These are phyloP conservation scores for Naja naja DNA, from an alignment of 2,113 vertebrate species.

Conservation along the genomic window DNA sequence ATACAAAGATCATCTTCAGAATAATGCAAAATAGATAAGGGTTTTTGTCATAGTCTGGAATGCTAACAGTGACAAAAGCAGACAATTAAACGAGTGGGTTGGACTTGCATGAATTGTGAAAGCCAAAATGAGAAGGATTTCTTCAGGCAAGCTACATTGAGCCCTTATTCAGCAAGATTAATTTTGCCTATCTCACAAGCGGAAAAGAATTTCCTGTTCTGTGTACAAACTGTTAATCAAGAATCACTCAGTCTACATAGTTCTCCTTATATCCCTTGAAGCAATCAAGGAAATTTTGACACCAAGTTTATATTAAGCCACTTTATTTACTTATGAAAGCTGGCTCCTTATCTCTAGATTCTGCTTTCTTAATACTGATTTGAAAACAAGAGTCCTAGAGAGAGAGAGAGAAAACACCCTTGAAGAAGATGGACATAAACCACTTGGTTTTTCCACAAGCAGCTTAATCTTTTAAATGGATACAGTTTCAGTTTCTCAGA, in stretches of 20 bases:
- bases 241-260: neutral
- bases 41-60: neutral
- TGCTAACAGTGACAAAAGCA: neutral
- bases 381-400: neutral
- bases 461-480: neutral
- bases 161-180: neutral
- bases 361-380: neutral
- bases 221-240: neutral
- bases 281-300: neutral
- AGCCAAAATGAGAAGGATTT: neutral
- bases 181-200: neutral
- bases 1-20: slow-evolving; percentile 8
- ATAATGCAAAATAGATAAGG: neutral
- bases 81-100: neutral
- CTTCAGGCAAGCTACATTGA: neutral
- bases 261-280: neutral
- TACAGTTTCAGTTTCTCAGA: neutral
- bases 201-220: neutral
- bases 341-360: neutral
- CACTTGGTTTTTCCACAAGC: neutral
- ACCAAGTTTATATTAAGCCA: slow-evolving; percentile 10
- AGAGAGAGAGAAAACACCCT: neutral
- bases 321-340: neutral
- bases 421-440: neutral
- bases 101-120: neutral